Percentiles rank a stretch among this genome's conserved stretches.
Conservation (phyloP, 1,140 invertebrate genomes). For the Sinonovacula constricta region DNA sequence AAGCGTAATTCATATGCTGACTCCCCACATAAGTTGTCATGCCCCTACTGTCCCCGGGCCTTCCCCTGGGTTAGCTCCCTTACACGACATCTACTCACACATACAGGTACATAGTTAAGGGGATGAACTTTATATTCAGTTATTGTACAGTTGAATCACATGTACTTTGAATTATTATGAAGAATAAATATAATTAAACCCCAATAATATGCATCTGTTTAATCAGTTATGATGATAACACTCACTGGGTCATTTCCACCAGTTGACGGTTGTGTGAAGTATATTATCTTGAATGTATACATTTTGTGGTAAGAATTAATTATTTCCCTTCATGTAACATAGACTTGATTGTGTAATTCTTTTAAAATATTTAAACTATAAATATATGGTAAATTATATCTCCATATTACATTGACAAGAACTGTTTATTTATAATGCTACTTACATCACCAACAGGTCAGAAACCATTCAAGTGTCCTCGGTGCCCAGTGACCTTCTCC, state of each 20-base stretch:
- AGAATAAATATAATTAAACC: constrained; percentile 3
- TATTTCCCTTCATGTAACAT: too few species aligned
- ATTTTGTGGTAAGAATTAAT: too few species aligned
- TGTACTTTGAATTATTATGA: neutral
- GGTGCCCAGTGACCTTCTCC: constrained; percentile 95
- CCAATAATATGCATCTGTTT: too few species aligned
- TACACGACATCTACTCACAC: constrained; percentile 87
- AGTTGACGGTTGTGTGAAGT: too few species aligned
- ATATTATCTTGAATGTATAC: too few species aligned
- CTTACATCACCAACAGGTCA: constrained; percentile 83
- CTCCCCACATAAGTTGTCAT: constrained; percentile 93
- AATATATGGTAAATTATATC: too few species aligned
- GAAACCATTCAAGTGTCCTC: constrained; percentile 96
- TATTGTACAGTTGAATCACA: neutral
- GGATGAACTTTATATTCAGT: neutral
- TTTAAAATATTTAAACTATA: too few species aligned
- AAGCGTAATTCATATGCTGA: constrained; percentile 97
- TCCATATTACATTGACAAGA: constrained; percentile 7
- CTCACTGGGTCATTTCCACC: too few species aligned
- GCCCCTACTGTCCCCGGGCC: constrained; percentile 93
- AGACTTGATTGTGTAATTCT: too few species aligned
- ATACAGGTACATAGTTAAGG: constrained; percentile 68
- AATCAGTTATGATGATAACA: too few species aligned
- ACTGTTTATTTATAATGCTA: neutral
- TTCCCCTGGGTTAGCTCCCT: constrained; percentile 98